Conservation (phyloP, 2,113 vertebrate genomes). For the Cromileptes altivelis region DNA sequence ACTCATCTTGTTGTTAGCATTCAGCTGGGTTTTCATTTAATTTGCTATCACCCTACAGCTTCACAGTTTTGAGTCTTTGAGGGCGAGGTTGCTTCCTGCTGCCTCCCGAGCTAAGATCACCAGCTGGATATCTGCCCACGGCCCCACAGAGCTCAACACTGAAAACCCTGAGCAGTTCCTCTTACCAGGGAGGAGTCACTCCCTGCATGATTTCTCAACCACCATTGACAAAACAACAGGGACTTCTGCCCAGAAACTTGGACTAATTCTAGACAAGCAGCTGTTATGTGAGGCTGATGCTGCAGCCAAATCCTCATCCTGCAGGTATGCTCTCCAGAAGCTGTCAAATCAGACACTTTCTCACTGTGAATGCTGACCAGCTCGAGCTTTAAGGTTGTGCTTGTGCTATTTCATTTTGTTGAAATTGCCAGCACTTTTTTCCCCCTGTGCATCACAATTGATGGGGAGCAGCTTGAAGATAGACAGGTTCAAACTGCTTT, state of each 20-base stretch:
- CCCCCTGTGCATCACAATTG: background rate
- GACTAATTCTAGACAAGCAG: slow-evolving; percentile 41
- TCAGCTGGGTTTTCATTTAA: slow-evolving; percentile 5
- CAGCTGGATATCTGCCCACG: slow-evolving; percentile 22
- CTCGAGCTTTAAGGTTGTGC: background rate
- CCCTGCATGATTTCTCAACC: slow-evolving; percentile 34
- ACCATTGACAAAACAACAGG: slow-evolving; percentile 46
- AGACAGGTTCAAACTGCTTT: slow-evolving; percentile 32
- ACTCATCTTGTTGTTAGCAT: background rate
- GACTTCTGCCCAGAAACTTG: slow-evolving; percentile 34
- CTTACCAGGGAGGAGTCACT: slow-evolving; percentile 6
- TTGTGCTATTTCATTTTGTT: slow-evolving; percentile 22
- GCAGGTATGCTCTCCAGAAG: slow-evolving; percentile 34
- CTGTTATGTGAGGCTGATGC: slow-evolving; percentile 35
- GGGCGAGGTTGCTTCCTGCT: background rate
- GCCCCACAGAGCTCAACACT: background rate
- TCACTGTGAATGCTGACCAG: slow-evolving; percentile 12
- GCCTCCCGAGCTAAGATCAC: background rate
- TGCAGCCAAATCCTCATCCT: slow-evolving; percentile 35
- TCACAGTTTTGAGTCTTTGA: background rate
- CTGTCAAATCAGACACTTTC: slow-evolving; percentile 42
- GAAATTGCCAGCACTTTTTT: slow-evolving; percentile 13
- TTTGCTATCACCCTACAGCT: background rate
- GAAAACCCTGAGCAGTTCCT: slow-evolving; percentile 14
- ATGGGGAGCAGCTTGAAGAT: slow-evolving; percentile 16